Percentiles rank a stretch among this genome's conserved stretches.
These are phyloP conservation scores for Sylvietta virens DNA, from an alignment of 2,113 vertebrate species.

Conservation along the genomic window DNA sequence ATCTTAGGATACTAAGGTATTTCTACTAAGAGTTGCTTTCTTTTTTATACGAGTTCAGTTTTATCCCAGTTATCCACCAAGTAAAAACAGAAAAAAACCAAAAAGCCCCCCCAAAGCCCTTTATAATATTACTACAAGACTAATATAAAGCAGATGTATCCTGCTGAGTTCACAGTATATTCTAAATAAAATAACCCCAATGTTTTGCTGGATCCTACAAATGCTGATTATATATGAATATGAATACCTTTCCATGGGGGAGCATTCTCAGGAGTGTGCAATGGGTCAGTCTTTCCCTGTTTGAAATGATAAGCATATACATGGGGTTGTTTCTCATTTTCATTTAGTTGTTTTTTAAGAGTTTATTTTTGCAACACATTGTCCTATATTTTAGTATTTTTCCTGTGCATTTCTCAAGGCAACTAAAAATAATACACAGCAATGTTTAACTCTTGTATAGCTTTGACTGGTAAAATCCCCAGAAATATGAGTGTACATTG, in stretches of 20 bases:
- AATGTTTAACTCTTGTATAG: not conserved
- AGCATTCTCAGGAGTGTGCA: not conserved
- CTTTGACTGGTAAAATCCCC: not conserved
- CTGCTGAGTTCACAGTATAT: constrained; percentile 54
- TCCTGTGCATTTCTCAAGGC: not conserved
- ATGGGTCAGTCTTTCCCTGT: not conserved
- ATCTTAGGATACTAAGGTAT: not conserved
- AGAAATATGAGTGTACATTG: not conserved
- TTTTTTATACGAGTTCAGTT: not conserved
- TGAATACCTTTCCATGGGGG: constrained; percentile 1
- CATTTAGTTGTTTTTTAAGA: constrained; percentile 12
- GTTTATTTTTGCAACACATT: constrained; percentile 15
- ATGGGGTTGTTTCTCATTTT: not conserved
- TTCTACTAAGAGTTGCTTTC: not conserved
- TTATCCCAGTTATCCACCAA: constrained; percentile 47
- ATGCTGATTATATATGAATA: constrained; percentile 44
- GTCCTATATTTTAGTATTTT: not conserved
- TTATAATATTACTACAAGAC: constrained; percentile 29
- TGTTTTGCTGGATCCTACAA: constrained; percentile 24
- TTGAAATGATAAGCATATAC: constrained; percentile 42
- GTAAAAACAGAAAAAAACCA: not conserved
- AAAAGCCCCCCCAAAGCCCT: constrained; percentile 7
- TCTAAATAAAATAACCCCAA: constrained; percentile 47
- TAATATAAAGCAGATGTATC: constrained; percentile 41
- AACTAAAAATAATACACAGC: not conserved